Evolutionary conservation across 2,888 invertebrate species (phyloP), one percentile per base, ranked within the genome.

Genomic region (Calliopum simillimum): DNA sequence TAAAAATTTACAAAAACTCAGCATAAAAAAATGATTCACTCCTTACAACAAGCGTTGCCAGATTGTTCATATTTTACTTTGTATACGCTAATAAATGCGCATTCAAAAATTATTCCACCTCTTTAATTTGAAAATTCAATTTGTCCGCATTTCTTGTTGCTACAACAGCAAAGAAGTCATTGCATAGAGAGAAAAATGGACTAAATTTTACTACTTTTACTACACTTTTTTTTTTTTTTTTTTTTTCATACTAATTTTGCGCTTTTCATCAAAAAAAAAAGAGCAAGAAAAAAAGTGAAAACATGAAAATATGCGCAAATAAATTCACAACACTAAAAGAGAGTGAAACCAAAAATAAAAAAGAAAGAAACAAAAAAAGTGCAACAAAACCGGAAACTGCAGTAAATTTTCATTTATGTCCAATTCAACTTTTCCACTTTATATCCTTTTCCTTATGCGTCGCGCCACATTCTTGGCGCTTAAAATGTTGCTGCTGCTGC

Each of bases 351-450:
- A 14, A 59, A 59, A 6, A 21, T 58, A 46, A 12, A 53, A 44
- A 25, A 51, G 41, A 44, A 47, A 11, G 14, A 59, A n/a, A 62
- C 51, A 41, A 68, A 64, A 55, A 70, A 71, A 71, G 33, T 33
- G 33, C 0, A 33, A 59, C 66, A 61, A 65, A 68, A 58, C 70
- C 71, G 73, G 75, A 76, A 77, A 74, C 73, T 76, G 77, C 72
- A 76, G 78, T 79, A 78, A 78, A 79, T 79, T 79, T 75, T 79
- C 79, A 79, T 79, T 79, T 78, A 76, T 76, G 76, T 78, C 77
- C 75, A 78, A 77, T 75, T 76, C 76, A 78, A 78, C 75, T 78
- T 76, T 75, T 76, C 70, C 74, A 76, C 75, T 78, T 75, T 76
- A 72, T 76, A 76, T 76, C 75, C 73, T 66, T 6, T 2, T 73